Evolutionary conservation across 1,140 invertebrate species (phyloP).

Genomic region (Pseudomyrmex dendroicus): DNA sequence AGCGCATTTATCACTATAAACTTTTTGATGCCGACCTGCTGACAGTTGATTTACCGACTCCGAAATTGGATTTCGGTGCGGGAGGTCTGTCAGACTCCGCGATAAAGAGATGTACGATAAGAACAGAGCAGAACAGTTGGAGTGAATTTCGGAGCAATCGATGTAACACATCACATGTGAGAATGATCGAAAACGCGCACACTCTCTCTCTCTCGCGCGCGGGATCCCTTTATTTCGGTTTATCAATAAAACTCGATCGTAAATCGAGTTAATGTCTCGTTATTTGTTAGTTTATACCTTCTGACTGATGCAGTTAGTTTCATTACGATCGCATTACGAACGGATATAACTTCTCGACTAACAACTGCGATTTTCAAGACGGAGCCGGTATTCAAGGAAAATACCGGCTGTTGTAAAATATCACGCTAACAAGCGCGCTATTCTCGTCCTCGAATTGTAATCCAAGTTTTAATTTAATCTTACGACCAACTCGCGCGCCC

Average conservation of each 20-base stretch:
- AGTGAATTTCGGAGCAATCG: slow-evolving; percentile 7
- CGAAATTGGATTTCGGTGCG: slow-evolving; percentile 45
- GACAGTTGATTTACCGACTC: slow-evolving; percentile 58
- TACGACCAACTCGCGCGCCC: background rate
- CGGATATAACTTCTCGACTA: background rate
- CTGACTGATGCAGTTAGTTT: background rate
- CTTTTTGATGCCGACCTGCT: slow-evolving; percentile 41
- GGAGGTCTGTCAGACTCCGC: slow-evolving; percentile 20
- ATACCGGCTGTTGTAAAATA: slow-evolving; percentile 8
- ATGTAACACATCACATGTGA: background rate
- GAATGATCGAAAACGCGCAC: background rate
- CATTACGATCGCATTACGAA: background rate
- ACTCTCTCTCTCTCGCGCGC: too few species aligned
- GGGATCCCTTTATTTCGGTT: too few species aligned
- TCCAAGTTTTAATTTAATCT: slow-evolving; percentile 47
- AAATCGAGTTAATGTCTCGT: too few species aligned
- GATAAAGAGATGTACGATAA: slow-evolving; percentile 33
- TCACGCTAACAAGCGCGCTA: slow-evolving; percentile 14
- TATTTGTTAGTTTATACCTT: background rate
- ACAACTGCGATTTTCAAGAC: background rate
- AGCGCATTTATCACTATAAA: slow-evolving; percentile 58
- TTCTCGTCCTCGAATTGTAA: slow-evolving; percentile 15
- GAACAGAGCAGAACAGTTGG: background rate
- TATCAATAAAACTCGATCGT: too few species aligned
- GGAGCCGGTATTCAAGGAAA: background rate